Percentiles rank a stretch among this genome's conserved stretches.
These are phyloP conservation scores for Galaxea fascicularis DNA, from an alignment of 92 coral and sea anemone species.

Conservation along the genomic window DNA sequence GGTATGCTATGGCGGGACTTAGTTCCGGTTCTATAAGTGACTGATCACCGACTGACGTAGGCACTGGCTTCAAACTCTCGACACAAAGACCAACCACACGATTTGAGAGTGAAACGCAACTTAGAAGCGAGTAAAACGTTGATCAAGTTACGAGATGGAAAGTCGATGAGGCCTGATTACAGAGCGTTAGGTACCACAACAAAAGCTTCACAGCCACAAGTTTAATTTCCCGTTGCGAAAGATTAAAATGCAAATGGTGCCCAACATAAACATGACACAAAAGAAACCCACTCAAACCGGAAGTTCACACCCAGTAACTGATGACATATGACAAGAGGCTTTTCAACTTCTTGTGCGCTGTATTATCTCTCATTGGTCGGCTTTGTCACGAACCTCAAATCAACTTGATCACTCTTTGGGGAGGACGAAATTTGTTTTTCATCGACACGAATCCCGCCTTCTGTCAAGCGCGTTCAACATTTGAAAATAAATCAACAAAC, in stretches of 20 bases:
- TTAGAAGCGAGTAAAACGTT: slow-evolving; percentile 13
- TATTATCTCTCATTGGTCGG: slow-evolving; percentile 82
- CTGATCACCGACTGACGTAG: slow-evolving; percentile 53
- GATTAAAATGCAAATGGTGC: slow-evolving; percentile 89
- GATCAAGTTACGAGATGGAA: background rate
- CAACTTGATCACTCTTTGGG: slow-evolving; percentile 84
- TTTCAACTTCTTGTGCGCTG: slow-evolving; percentile 58
- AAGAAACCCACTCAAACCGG: slow-evolving; percentile 86
- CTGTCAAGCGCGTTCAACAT: slow-evolving; percentile 38
- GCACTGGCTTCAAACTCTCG: slow-evolving; percentile 27
- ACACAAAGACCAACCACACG: background rate
- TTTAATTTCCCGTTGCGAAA: slow-evolving; percentile 89
- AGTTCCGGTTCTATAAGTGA: slow-evolving; percentile 87
- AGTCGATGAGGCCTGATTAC: slow-evolving; percentile 13
- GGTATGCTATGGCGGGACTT: slow-evolving; percentile 87
- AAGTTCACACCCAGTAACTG: slow-evolving; percentile 94
- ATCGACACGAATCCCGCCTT: slow-evolving; percentile 55
- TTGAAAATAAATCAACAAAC: slow-evolving; percentile 25
- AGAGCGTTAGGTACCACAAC: slow-evolving; percentile 38
- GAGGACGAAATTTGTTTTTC: slow-evolving; percentile 51
- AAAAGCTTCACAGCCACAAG: slow-evolving; percentile 52
- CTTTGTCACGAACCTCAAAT: slow-evolving; percentile 74
- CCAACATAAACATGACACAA: slow-evolving; percentile 90
- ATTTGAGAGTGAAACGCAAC: slow-evolving; percentile 5
- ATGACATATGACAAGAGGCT: slow-evolving; percentile 88